Evolutionary conservation across 2,888 invertebrate species (phyloP), one percentile per base, ranked within the genome.

Genomic region (Galerucella calmariensis): DNA sequence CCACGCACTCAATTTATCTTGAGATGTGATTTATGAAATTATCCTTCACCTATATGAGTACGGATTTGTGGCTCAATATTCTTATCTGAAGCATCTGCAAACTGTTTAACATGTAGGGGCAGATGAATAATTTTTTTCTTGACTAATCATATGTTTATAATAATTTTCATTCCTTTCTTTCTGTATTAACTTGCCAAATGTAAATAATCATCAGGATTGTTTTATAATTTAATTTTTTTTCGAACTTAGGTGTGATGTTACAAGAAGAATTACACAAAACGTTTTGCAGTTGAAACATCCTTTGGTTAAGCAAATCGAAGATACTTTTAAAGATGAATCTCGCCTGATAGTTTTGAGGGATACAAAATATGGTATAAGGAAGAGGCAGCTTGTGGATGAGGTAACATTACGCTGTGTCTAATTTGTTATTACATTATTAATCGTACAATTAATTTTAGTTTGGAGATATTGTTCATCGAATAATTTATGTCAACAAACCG

Each of bases 301-400:
- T 12, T 77, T 88, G 51, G 85, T 86, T 8, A 76, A 80, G 24
- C 80, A 85, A 75, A 87, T 90, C 61, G 83, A 81, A 76, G 79
- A 83, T 24, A 85, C 88, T 74, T 81, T 86, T 56, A 86, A 86
- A 68, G 83, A 85, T 48, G 87, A 90, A 74, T 84, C 87, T 0
- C 85, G 86, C 63, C 87, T 88, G 79, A 80, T 88, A 20, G 85
- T 90, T 61, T 81, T 89, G 58, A 88, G 87, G 46, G 89, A 88
- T 77, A 88, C 88, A 73, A 86, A 87, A 35, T 88, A 88, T 75
- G 84, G 85, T 59, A 83, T 87, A 46, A 82, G 85, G 20, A 84
- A 85, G 14, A 77, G 72, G 2, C 71, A 76, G 12, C 77, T 80
- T 24, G 77, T 83, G 46, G 83, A 82, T 58, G 82, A 85, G 80